A percentile compares a stretch with the other conserved stretches of the same genome.
phyloP scores from a whole-genome alignment of 2,797 vertebrate species.

The Fringilla coelebs region DNA sequence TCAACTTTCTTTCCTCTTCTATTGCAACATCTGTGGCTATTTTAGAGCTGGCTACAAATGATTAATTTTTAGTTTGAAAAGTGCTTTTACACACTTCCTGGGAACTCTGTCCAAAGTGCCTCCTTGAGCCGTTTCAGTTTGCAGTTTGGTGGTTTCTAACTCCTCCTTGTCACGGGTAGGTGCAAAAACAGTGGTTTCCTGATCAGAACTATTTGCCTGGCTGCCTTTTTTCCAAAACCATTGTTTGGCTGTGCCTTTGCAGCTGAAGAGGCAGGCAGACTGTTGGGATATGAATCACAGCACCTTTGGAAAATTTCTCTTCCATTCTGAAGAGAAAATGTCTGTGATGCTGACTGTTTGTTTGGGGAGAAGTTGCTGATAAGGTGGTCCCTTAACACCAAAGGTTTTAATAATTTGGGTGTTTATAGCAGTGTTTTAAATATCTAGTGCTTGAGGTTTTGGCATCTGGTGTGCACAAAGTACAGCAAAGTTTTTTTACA shows the following conservation, averaged over 20 bases:
- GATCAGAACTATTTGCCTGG: background rate
- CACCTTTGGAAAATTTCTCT: fast-evolving
- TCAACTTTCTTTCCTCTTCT: conserved; percentile 23
- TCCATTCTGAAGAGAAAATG: background rate
- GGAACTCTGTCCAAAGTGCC: background rate
- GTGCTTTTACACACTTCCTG: background rate
- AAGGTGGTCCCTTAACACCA: background rate
- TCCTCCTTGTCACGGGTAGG: background rate
- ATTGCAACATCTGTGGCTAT: conserved; percentile 5
- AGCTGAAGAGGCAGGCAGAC: background rate
- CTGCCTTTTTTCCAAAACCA: background rate
- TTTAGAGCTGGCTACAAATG: background rate
- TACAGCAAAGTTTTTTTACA: background rate
- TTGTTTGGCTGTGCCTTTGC: background rate
- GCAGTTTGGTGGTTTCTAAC: background rate
- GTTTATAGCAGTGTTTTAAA: background rate
- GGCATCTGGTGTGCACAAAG: background rate
- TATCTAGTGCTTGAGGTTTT: background rate
- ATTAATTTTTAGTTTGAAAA: background rate
- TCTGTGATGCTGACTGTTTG: fast-evolving
- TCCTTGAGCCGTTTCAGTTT: background rate
- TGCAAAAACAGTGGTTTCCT: background rate
- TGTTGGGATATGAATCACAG: background rate
- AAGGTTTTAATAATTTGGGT: background rate
- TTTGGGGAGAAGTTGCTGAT: background rate